These are phyloP conservation scores for Eonycteris spelaea DNA, from an alignment of 2,113 vertebrate genomes.

Conservation along the genomic window DNA sequence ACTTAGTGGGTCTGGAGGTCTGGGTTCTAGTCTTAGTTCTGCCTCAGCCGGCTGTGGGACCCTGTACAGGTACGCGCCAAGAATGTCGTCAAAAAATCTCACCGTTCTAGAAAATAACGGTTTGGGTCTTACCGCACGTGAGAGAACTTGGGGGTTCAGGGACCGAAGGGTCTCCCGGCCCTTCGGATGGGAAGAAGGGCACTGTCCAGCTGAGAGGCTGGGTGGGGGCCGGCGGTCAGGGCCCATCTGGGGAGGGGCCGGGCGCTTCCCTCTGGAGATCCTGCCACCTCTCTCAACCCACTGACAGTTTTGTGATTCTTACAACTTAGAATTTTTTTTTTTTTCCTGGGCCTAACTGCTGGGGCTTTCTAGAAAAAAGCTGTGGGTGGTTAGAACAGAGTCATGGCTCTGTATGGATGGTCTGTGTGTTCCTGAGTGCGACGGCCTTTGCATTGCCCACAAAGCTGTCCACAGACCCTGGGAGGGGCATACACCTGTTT, in stretches of 20 bases:
- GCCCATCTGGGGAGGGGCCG: neutral
- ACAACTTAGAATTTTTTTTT: neutral
- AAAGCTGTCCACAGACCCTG: neutral
- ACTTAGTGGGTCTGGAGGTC: neutral
- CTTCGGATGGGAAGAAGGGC: neutral
- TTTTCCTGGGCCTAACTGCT: neutral
- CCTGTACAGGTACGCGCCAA: accelerated
- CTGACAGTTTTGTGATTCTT: neutral
- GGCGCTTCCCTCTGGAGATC: neutral
- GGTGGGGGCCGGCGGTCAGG: neutral
- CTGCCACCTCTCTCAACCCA: neutral
- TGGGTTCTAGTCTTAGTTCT: neutral
- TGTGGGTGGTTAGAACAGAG: neutral
- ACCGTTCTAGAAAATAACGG: accelerated
- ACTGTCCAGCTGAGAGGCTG: neutral
- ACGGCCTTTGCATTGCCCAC: neutral
- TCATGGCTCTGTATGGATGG: neutral
- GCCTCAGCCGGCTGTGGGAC: neutral
- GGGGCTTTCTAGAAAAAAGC: neutral
- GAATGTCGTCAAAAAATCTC: neutral
- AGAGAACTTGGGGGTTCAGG: neutral
- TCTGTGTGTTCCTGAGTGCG: neutral
- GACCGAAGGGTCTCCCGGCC: accelerated
- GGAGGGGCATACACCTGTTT: neutral
- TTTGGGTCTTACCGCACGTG: neutral